Base-by-base conservation (phyloP, 2,797 vertebrate genomes). In the Iguana delicatissima region DNA sequence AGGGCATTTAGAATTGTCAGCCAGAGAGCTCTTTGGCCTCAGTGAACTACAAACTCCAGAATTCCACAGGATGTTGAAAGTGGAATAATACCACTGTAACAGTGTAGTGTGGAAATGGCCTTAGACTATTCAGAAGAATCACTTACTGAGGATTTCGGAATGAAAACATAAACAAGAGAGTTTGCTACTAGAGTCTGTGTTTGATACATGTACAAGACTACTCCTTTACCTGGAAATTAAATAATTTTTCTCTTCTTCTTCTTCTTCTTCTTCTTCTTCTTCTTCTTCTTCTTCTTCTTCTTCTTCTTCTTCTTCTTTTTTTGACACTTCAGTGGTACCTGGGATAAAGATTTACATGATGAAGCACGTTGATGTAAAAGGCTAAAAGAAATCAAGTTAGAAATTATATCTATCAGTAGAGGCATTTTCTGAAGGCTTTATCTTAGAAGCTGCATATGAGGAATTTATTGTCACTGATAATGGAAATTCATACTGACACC, bases 401-500 rank as follows among this genome's bases (percentile, higher is more conserved):
- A 72, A 38, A 76, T 91, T 85, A 86, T 72, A 4, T 57, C 80
- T 32, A 76, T 81, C 59, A 62, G 85, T 72, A 80, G 1, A 0
- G 35, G 81, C 72, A 79, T 38, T 6, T 72, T 3, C 1, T 89
- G 14, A 91, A 79, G 59, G 0, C 83, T 93, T 89, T 82, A 35
- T 82, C 32, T 35, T 80, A 38, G 18, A 32, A 90, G 64, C 35
- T 12, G 52, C 42, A 46, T 85, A 26, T 14, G 46, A 6, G 26
- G 73, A 95, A 82, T n/a, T 89, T 0, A 84, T 90, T 91, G 87
- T 85, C 32, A 0, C 29, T 89, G n/a, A 26, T 89, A 42, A 77
- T 89, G 35, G 55, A 90, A 72, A 64, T 84, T 42, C 89, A 80
- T 85, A 67, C 89, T 83, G 89, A 91, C 85, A 87, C 59, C 80